Evolutionary conservation across 2,797 vertebrate genomes (phyloP), one percentile per base, ranked within the genome.

Genomic region (Gadopsis marmoratus): DNA sequence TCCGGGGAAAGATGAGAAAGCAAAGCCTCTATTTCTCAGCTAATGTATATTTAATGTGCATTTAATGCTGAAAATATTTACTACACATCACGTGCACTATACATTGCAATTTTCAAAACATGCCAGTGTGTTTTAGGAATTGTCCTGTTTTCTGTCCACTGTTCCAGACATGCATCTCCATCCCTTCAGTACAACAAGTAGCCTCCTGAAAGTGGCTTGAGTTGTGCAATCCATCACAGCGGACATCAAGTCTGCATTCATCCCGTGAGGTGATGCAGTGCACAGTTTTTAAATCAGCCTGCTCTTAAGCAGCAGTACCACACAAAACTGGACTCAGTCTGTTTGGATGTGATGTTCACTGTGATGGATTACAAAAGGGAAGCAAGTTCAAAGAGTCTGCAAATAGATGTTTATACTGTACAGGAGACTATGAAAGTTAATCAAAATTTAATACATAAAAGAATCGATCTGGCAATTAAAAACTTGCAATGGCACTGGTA

Each of bases 311-410:
- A 50, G 31, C 55, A 50, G 19, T 4, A 33, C 8, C 4, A 23
- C 14, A 45, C 23, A 31, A 59, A 48, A 19, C 17, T 16, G 26
- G 31, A 5, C 31, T 50, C 2, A 37, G 13, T 35, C 10, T 10
- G 39, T 41, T 37, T 3, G 12, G 56, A 39, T 16, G 35, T 58
- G 53, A 56, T 59, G 21, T 71, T 60, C 31, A 47, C 9, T 60
- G 31, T 37, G 31, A 60, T 50, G 29, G 45, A 19, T 59, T 59
- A 35, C 39, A 50, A 3, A 51, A 37, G 21, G 17, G 13, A 70
- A 23, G 54, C 29, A 35, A 56, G 31, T 55, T 56, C 29, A n/a
- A 61, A 61, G 37, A 69, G 11, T 45, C 48, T 54, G 66, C 23
- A 43, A 41, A 69, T 45, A 43, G 11, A 56, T 56, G 54, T 41